Conservation (phyloP, 2,113 vertebrate species). For the Eptesicus fuscus region DNA sequence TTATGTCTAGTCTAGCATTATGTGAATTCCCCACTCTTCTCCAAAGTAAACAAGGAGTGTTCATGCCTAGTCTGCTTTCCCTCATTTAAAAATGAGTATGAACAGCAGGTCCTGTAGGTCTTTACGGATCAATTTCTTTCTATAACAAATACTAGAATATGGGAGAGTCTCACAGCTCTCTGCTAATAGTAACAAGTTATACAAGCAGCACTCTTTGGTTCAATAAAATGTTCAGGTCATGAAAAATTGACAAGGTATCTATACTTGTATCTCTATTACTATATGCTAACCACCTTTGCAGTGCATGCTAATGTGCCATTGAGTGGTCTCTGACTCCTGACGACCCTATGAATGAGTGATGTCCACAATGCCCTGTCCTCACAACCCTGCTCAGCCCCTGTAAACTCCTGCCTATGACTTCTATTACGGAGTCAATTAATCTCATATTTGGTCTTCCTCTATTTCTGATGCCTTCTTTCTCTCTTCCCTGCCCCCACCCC, state of each 20-base stretch:
- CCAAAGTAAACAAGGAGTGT: not conserved
- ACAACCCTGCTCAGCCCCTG: not conserved
- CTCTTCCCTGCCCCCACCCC: accelerated
- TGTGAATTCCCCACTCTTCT: not conserved
- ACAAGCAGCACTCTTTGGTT: not conserved
- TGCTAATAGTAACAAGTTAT: not conserved
- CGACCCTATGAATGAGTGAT: not conserved
- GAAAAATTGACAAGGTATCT: not conserved
- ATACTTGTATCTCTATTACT: not conserved
- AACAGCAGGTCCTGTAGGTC: not conserved
- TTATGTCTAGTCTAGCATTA: not conserved
- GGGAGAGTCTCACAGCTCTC: not conserved
- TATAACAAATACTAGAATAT: not conserved
- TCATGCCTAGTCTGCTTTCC: not conserved
- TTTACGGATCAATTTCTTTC: not conserved
- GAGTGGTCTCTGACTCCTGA: no score
- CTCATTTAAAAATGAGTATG: not conserved
- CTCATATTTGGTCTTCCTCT: not conserved
- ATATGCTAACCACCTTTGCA: not conserved
- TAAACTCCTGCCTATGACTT: not conserved
- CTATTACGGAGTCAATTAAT: not conserved
- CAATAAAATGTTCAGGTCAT: not conserved
- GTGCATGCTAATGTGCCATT: not conserved
- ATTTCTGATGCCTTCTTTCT: not conserved
- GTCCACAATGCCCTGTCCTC: not conserved